Base-by-base conservation (phyloP, 2,113 vertebrate genomes). In the Dipodomys spectabilis region DNA sequence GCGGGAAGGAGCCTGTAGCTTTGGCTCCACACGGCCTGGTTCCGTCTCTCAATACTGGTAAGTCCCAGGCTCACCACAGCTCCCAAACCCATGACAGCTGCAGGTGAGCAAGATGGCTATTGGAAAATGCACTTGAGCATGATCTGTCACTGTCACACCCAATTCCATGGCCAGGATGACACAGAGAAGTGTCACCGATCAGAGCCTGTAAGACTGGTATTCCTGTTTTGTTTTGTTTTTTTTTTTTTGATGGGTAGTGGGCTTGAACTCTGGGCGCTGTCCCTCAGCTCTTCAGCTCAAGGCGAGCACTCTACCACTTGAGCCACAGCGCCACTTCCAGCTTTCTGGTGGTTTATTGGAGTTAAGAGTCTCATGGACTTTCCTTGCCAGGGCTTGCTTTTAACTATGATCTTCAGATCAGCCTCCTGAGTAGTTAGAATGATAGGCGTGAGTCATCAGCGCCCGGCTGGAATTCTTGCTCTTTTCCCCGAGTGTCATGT, bases 401-500 rank as follows among this genome's bases (percentile, higher is more conserved):
- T 5, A 39, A 39, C 39, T 5, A 39, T 39, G 39, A 39, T 39
- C 39, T 39, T 39, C 39, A 39, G 39, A 39, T 39, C 39, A 39
- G 39, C 39, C 39, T 39, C 39, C 39, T 39, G 39, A 39, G 39
- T 6, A 39, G 39, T 5, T 39, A 39, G 39, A 39, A 39, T 39
- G 5, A 39, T 39, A 39, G 39, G 5, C 39, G 39, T 39, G 39
- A 39, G 39, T 39, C 39, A 15, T 72, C 4, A 22, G 1, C 30
- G 72, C 30, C 19, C n/a, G 39, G 39, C 39, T 39, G 39, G 39
- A 39, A 39, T 39, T 39, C 39, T 6, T 39, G 2, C 2, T 35
- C 53, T 15, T 23, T 13, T 4, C 18, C 45, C 64, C 32, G 0
- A 0, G 65, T 30, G 83, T 49, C 12, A 45, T 8, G 9, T 15